Evolutionary conservation across 23 tunicate genomes (phyloP).

Genomic region (Botrylloides violaceus): DNA sequence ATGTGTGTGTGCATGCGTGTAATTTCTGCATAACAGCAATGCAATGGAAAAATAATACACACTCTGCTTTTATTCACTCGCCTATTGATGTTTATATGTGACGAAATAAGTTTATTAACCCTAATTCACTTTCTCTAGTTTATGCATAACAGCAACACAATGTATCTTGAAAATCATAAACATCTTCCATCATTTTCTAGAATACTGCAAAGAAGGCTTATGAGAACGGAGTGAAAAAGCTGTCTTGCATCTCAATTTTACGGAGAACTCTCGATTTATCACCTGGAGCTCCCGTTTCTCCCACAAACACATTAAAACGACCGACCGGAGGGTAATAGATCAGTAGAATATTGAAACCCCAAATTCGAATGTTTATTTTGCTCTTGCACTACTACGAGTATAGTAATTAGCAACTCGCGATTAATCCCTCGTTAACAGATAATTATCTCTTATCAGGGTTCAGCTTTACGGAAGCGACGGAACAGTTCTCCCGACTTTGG

Average conservation of each 20-base stretch:
- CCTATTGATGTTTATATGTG: too few species aligned
- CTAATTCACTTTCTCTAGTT: too few species aligned
- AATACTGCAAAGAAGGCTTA: slow-evolving; percentile 47
- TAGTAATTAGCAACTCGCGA: background rate
- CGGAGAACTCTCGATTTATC: slow-evolving; percentile 60
- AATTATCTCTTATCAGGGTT: too few species aligned
- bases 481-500: slow-evolving; percentile 52
- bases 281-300: slow-evolving; percentile 49
- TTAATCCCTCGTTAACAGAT: too few species aligned
- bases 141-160: too few species aligned
- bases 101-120: too few species aligned
- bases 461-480: slow-evolving; percentile 46
- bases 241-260: slow-evolving; percentile 63
- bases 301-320: slow-evolving; percentile 30
- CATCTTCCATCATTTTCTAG: too few species aligned
- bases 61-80: too few species aligned
- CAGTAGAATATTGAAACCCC: background rate
- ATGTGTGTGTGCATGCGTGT: too few species aligned
- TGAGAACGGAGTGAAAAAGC: slow-evolving; percentile 71
- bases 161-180: too few species aligned
- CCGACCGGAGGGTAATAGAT: slow-evolving; percentile 37
- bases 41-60: too few species aligned
- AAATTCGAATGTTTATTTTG: background rate
- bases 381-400: background rate
- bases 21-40: too few species aligned